phyloP scores from a whole-genome alignment of 2,888 invertebrate species.

The Liodrosophila aerea region DNA sequence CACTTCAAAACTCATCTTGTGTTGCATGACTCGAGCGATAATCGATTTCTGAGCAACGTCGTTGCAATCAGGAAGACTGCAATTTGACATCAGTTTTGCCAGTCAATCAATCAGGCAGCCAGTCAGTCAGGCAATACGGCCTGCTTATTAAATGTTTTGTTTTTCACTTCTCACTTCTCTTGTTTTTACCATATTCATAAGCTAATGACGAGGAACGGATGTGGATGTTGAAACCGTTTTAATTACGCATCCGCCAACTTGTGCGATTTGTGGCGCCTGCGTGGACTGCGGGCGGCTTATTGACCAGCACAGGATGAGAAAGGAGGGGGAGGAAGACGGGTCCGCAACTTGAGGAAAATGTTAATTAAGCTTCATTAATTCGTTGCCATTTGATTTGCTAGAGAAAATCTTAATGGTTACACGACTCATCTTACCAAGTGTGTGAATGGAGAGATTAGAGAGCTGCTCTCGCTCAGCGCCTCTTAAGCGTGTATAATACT shows the following conservation, averaged over 20 bases:
- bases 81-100: slow-evolving; percentile 57
- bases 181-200: slow-evolving; percentile 54
- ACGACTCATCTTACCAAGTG: slow-evolving; percentile 19
- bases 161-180: background rate
- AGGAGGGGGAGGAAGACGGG: background rate
- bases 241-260: slow-evolving; percentile 59
- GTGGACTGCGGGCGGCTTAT: slow-evolving; percentile 12
- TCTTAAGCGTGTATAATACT: background rate
- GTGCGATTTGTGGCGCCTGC: slow-evolving; percentile 17
- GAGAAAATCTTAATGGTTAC: slow-evolving; percentile 35
- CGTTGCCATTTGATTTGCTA: slow-evolving; percentile 32
- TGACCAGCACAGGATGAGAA: background rate
- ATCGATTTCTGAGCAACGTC: slow-evolving; percentile 57
- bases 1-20: slow-evolving; percentile 54
- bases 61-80: slow-evolving; percentile 66
- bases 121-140: slow-evolving; percentile 19
- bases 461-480: slow-evolving; percentile 20
- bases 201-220: slow-evolving; percentile 63
- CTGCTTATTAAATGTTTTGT: slow-evolving; percentile 41
- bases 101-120: slow-evolving; percentile 29
- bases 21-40: slow-evolving; percentile 67
- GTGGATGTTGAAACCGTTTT: slow-evolving; percentile 60
- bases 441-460: slow-evolving; percentile 36
- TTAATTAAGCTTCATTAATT: slow-evolving; percentile 66
- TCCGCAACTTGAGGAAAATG: slow-evolving; percentile 57